Conservation (phyloP, 2,888 invertebrate genomes). For the Chydorus sphaericus region DNA sequence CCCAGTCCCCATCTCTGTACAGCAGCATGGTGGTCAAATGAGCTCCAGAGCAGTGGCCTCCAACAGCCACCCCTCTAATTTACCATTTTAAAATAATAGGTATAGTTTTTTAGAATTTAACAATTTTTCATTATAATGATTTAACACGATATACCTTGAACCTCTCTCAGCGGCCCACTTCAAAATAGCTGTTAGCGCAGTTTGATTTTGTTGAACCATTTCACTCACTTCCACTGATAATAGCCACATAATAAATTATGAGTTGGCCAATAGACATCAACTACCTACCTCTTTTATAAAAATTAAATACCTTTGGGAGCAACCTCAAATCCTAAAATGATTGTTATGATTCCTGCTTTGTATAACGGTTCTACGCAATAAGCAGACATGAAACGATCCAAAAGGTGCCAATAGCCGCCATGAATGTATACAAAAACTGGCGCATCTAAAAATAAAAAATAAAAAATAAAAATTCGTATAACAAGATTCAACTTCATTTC, state of each 20-base stretch:
- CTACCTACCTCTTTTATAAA: not conserved
- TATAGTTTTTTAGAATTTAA: no score
- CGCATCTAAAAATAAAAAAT: constrained; percentile 41
- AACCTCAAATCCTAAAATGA: constrained; percentile 60
- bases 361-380: constrained; percentile 47
- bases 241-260: no score
- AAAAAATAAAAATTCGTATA: no score
- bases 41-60: constrained; percentile 74
- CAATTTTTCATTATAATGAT: no score
- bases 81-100: no score
- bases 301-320: constrained; percentile 45
- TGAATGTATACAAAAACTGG: constrained; percentile 68
- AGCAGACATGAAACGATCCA: constrained; percentile 46
- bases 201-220: constrained; percentile 47
- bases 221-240: constrained; percentile 27
- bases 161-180: constrained; percentile 44
- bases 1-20: constrained; percentile 29
- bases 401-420: constrained; percentile 75
- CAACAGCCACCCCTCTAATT: constrained; percentile 44
- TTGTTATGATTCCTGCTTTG: constrained; percentile 47
- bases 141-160: no score
- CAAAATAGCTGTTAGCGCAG: constrained; percentile 44
- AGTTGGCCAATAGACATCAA: no score
- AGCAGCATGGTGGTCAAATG: constrained; percentile 55
- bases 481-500: constrained; percentile 2